Conservation (phyloP, 2,888 invertebrate genomes). For the Tryphoninae sp. region DNA sequence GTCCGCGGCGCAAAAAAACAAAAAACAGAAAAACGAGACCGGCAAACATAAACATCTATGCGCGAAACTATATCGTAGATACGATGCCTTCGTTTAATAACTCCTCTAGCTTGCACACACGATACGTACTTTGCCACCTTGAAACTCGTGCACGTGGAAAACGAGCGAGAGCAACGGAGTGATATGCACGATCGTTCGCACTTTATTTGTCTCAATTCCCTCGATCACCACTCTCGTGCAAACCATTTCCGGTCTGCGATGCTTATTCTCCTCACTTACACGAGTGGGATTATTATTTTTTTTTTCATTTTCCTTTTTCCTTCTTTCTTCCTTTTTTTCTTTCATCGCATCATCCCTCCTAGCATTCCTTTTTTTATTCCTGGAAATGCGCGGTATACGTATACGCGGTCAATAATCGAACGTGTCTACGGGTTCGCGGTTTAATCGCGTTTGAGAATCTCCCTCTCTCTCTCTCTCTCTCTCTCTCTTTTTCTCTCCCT, state of each 20-base stretch:
- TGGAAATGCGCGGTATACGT: slow-evolving; percentile 21
- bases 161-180: not conserved
- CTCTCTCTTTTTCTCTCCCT: not conserved
- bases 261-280: slow-evolving; percentile 11
- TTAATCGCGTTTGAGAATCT: slow-evolving; percentile 64
- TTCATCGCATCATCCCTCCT: too few relatives aligned
- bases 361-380: not conserved
- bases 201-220: slow-evolving; percentile 28
- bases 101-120: slow-evolving; percentile 5
- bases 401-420: slow-evolving; percentile 60
- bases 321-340: not conserved
- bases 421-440: slow-evolving; percentile 63
- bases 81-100: slow-evolving; percentile 10
- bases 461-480: slow-evolving; percentile 7
- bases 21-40: not conserved
- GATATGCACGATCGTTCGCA: slow-evolving; percentile 3
- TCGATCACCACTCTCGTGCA: not conserved
- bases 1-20: not conserved
- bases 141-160: not conserved
- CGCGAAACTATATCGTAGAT: not conserved
- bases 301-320: slow-evolving; percentile 24
- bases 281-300: slow-evolving; percentile 26
- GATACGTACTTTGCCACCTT: not conserved
- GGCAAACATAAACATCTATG: not conserved
- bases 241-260: slow-evolving; percentile 50